Base-by-base conservation (phyloP, 2,113 vertebrate genomes). In the Oncorhynchus kisutch region DNA sequence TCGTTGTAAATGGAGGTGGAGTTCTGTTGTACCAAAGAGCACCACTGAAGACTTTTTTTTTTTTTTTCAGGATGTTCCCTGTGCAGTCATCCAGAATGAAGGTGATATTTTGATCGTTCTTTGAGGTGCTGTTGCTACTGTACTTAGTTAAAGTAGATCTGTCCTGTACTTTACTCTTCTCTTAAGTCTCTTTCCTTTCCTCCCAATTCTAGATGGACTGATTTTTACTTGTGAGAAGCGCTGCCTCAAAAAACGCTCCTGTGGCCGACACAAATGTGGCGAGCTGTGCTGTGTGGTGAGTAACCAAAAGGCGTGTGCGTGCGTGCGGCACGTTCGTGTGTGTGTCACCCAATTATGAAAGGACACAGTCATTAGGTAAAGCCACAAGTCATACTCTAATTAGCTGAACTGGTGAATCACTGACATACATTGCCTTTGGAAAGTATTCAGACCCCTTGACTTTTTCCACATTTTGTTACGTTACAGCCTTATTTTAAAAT, bases 271-370 rank as follows among this genome's bases (percentile, higher is more conserved):
- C 90, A 99, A 99, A 82, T 99, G 97, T 87, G 95, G 94, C 65
- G 96, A 99, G 91, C 90, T 97, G 80, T 99, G 98, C 81, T 99
- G 98, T 89, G 95, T 98, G 94, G 98, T 99, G 87, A 94, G 97
- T 90, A 31, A 24, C 2, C 29, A 7, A 1, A 16, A 62, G 18
- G 16, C 1, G 13, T 11, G 11, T 13, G 13, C 1, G 14, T 13
- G 14, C 14, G 2, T 11, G 49, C 6, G 48, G 31, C 31, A 9
- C 39, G 39, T 45, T 45, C 49, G 3, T 13, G 51, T 18, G 49
- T 11, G 51, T 5, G 16, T 54, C 51, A 54, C 51, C 51, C 16
- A 18, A 3, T 54, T 54, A 54, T 14, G 12, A 18, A 45, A 45
- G 39, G 39, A 12, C 39, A 39, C 39, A 45, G 39, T 45, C 39